Evolutionary conservation across 2,113 vertebrate genomes (phyloP), one percentile per base, ranked within the genome.

Genomic region (Desmodus rotundus): DNA sequence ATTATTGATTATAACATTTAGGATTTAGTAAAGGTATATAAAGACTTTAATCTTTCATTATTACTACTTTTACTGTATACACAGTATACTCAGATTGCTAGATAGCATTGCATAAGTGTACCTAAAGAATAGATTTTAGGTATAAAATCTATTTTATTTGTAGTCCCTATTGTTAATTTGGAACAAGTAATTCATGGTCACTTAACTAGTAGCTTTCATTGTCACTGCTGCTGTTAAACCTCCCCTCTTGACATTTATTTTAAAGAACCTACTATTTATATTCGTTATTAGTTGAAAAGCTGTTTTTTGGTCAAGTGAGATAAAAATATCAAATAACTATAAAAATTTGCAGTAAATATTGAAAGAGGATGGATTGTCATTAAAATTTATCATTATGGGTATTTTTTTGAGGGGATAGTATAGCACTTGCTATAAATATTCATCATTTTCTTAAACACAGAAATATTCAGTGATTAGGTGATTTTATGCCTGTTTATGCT

Each of bases 261-360:
- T 96, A 96, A 98, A 97, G 96, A 97, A 97, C 98, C 85, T 97
- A 54, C 31, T 91, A 73, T 94, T 95, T 87, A 90, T 92, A 65
- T 76, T 70, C 41, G 78, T 78, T 89, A 67, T 78, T 77, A 94
- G 52, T 95, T 96, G 36, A 20, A 91, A 94, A 96, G 38, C 81
- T 97, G 96, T 97, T 98, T 97, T 97, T 97, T 97, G 89, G 96
- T 96, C 83, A 98, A 97, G 85, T 97, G 74, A 98, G 94, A 96
- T 98, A 97, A 98, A 97, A 92, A 97, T 97, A 56, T 94, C 80
- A 88, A 97, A 96, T 97, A 97, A 93, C 96, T 88, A 97, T 98
- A 96, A 97, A 94, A 97, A 98, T 97, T 98, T 97, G 77, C 91
- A 97, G 94, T 97, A 98, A 98, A 98, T 96, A 98, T 97, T 91